Conservation (phyloP, 2,888 invertebrate genomes). For the Pristionchus fissidentatus region DNA sequence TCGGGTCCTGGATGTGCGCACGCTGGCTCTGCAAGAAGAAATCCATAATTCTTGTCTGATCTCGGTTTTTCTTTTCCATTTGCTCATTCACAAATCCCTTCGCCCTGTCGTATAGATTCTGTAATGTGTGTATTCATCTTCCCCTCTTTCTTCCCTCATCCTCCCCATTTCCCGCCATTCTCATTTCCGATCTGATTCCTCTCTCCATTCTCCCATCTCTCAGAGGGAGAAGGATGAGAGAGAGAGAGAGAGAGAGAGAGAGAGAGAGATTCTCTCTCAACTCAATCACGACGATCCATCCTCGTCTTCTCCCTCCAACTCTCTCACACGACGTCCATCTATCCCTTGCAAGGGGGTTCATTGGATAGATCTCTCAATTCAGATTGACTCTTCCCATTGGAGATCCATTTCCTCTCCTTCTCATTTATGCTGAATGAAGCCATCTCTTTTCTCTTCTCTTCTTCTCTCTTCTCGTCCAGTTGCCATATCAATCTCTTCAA, state of each 20-base stretch:
- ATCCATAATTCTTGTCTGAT: not conserved
- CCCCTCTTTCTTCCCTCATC: not conserved
- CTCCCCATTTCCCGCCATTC: not conserved
- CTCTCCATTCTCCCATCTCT: not conserved
- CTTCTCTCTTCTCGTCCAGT: not conserved
- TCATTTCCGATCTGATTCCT: not conserved
- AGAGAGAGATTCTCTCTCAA: no score
- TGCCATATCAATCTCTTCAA: constrained; percentile 18
- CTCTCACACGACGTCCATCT: not conserved
- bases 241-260: no score
- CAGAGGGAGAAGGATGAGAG: no score
- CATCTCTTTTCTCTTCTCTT: not conserved
- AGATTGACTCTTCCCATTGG: constrained; percentile 21
- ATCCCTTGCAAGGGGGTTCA: not conserved
- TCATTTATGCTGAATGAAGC: constrained; percentile 11
- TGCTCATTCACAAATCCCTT: not conserved
- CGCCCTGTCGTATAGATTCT: not conserved
- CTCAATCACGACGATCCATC: constrained; percentile 8
- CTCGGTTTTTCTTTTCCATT: constrained; percentile 66
- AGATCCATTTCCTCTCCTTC: constrained; percentile 4
- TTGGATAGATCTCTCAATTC: not conserved
- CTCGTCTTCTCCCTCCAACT: constrained; percentile 5
- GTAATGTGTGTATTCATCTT: not conserved
- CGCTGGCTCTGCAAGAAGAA: constrained; percentile 82
- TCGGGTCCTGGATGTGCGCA: constrained; percentile 87